A percentile compares a stretch with the other conserved stretches of the same genome.
Conservation (phyloP, 2,113 vertebrate species). For the Erythrocercus mccallii region DNA sequence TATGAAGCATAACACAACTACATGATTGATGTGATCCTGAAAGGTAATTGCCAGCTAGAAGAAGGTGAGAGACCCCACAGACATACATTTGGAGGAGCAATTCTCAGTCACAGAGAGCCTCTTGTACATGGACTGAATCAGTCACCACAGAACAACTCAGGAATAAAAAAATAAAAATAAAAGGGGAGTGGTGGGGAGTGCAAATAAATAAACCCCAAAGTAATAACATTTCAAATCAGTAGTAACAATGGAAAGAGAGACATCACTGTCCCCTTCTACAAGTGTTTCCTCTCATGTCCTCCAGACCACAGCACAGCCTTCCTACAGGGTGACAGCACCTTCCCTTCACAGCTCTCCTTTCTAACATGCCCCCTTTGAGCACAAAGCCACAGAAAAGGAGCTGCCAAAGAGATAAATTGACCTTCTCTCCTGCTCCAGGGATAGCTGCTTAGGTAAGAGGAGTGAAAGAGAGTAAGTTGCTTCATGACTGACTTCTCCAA, state of each 20-base stretch:
- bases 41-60: background rate
- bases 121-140: background rate
- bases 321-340: background rate
- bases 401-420: background rate
- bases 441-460: background rate
- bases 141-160: background rate
- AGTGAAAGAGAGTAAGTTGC: background rate
- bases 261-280: background rate
- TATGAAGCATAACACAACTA: background rate
- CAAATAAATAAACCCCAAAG: background rate
- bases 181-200: accelerated
- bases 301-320: background rate
- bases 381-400: background rate
- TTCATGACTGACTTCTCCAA: background rate
- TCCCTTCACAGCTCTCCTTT: background rate
- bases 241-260: background rate
- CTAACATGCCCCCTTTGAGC: background rate
- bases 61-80: background rate
- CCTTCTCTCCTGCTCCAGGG: background rate
- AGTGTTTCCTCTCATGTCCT: background rate
- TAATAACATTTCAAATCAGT: background rate
- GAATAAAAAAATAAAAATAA: background rate
- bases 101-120: background rate
- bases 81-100: background rate
- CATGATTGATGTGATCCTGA: background rate